Evolutionary conservation across 2,113 vertebrate species (phyloP), one percentile per base, ranked within the genome.

Genomic region (Prionailurus viverrinus): DNA sequence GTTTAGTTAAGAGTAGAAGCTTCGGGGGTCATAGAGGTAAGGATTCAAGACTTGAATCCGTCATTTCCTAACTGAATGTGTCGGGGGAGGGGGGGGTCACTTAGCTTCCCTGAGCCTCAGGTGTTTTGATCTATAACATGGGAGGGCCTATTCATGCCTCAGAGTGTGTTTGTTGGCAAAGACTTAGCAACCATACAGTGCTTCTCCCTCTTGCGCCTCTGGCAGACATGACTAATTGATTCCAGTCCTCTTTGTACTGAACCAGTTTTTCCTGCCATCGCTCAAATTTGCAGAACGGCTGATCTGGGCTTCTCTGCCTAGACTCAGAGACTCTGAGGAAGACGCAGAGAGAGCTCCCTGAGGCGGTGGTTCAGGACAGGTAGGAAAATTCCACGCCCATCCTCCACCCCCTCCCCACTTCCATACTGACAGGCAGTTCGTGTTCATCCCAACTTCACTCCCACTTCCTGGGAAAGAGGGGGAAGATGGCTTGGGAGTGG

Each of bases 221-320:
- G 18, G 29, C 93, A 96, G 80, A 87, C 94, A 53, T 9, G 51
- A 74, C 58, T 78, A 68, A 68, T 2, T 3, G 87, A 88, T 76
- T 18, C 0, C 31, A 29, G 39, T 53, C 19, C 74, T 84, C 41
- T 78, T 51, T 71, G 68, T 36, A n/a, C n/a, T 55, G 74, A 95
- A 63, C 51, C 71, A 71, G 9, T 61, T 79, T 71, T 94, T 27
- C 36, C 84, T 71, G 65, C 80, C 78, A 31, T 55, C 79, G 61
- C 79, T 89, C 55, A 45, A 1, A 89, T 58, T 16, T 86, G 25
- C 76, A 12, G 55, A 82, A 68, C 19, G 83, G 27, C 53, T 51
- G 45, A 89, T 69, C 71, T 91, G 80, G 78, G 69, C 76, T 90
- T 94, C 27, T 73, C 83, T 48, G 51, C 63, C 61, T 94, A 29